Conservation (phyloP, 2,113 vertebrate species). For the Tringa solitaria region DNA sequence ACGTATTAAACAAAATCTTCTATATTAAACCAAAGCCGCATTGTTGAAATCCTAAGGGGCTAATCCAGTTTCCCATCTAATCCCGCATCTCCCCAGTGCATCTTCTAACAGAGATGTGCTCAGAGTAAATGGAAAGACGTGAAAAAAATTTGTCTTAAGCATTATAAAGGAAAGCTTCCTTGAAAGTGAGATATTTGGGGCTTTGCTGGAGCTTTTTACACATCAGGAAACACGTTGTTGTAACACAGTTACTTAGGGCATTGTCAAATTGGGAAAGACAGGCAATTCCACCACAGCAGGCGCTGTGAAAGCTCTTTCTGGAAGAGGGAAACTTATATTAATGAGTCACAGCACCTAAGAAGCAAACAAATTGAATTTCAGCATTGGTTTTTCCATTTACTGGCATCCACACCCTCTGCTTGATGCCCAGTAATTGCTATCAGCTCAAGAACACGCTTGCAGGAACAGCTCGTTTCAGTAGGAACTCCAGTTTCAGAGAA, state of each 20-base stretch:
- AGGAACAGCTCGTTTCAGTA: neutral
- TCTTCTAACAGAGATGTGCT: neutral
- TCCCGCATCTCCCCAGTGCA: neutral
- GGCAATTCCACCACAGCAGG: neutral
- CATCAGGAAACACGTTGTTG: neutral
- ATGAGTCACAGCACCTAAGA: neutral
- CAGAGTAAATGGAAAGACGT: neutral
- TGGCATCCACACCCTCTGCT: neutral
- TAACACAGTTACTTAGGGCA: neutral
- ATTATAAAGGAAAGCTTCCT: neutral
- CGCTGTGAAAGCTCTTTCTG: neutral
- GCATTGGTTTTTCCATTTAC: neutral
- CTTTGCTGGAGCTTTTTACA: neutral
- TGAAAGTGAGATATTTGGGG: neutral
- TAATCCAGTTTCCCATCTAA: neutral
- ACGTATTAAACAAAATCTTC: neutral
- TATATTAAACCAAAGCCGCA: neutral
- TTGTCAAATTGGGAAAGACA: neutral
- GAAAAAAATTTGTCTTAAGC: neutral
- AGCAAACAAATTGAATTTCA: neutral
- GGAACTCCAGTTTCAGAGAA: neutral
- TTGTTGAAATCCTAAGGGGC: neutral
- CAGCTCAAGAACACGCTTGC: accelerated
- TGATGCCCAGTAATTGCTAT: neutral
- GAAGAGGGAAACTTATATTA: accelerated